These are phyloP conservation scores for Erpetoichthys calabaricus DNA, from an alignment of 2,797 vertebrate species.

Conservation along the genomic window DNA sequence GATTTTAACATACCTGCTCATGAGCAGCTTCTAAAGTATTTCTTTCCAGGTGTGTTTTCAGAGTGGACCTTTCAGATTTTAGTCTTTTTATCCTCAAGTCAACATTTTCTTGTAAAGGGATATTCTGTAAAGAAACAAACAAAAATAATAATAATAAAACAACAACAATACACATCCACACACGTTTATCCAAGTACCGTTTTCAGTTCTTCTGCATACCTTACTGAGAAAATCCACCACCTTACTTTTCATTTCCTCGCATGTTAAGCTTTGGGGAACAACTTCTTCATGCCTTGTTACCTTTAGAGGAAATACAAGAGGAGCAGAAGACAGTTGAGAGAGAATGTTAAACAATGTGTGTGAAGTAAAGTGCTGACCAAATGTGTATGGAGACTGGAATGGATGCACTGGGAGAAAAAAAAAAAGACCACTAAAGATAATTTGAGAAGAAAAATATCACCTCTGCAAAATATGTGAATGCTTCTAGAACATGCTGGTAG, in stretches of 20 bases:
- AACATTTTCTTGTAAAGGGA: constrained; percentile 37
- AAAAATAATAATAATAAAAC: background rate
- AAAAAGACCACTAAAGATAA: too few species aligned
- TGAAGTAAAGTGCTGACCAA: too few species aligned
- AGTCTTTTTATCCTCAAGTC: constrained; percentile 46
- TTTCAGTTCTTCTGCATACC: constrained; percentile 45
- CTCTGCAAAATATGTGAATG: constrained; percentile 82
- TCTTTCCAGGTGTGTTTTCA: constrained; percentile 30
- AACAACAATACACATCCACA: background rate
- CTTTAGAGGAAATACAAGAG: constrained; percentile 34
- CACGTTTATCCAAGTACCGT: constrained; percentile 12
- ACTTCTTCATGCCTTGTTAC: constrained; percentile 79
- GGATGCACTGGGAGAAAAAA: too few species aligned
- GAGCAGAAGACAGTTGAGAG: too few species aligned
- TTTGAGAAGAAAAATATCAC: constrained; percentile 32
- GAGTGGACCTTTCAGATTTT: constrained; percentile 42
- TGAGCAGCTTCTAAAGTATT: too few species aligned
- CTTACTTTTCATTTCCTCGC: constrained; percentile 66
- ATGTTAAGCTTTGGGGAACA: constrained; percentile 70
- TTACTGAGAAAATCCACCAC: constrained; percentile 82
- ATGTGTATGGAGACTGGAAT: too few species aligned
- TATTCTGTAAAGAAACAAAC: constrained; percentile 25
- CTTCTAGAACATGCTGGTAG: constrained; percentile 70
- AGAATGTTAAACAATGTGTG: too few species aligned
- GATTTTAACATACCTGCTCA: too few species aligned